Conservation (phyloP, 2,113 vertebrate genomes). For the Pterocles burchelli region DNA sequence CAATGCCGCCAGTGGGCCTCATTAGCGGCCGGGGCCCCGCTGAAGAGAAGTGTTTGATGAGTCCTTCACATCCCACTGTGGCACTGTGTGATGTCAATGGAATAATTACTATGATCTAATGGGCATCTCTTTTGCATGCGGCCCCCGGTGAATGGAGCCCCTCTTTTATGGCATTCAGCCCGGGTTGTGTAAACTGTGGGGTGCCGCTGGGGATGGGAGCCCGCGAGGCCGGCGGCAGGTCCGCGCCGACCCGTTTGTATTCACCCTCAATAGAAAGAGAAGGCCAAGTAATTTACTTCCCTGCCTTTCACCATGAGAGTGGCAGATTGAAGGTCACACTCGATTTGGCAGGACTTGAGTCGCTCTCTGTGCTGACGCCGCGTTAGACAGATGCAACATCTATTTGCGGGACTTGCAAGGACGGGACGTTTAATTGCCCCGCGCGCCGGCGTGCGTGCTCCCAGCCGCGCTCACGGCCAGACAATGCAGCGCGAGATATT, state of each 20-base stretch:
- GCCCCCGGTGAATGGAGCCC: slow-evolving; percentile 76
- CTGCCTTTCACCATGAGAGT: slow-evolving; percentile 73
- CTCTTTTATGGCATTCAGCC: slow-evolving; percentile 78
- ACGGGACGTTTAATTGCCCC: not conserved
- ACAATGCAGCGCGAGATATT: accelerated
- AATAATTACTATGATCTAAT: slow-evolving; percentile 90
- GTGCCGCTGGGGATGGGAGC: slow-evolving; percentile 76
- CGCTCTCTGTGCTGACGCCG: slow-evolving; percentile 32
- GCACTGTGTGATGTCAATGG: slow-evolving; percentile 81
- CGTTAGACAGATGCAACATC: slow-evolving; percentile 64
- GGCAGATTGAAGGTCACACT: slow-evolving; percentile 85
- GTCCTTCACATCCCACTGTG: slow-evolving; percentile 78
- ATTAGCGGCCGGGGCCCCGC: slow-evolving; percentile 73
- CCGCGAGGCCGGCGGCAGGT: slow-evolving; percentile 76
- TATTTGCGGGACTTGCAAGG: not conserved
- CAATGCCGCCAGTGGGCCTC: slow-evolving; percentile 81
- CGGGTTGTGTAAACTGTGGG: slow-evolving; percentile 76
- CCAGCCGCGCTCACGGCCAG: not conserved
- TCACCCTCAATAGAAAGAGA: slow-evolving; percentile 74
- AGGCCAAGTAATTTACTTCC: slow-evolving; percentile 69
- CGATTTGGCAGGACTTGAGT: slow-evolving; percentile 65
- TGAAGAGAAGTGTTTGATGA: slow-evolving; percentile 84
- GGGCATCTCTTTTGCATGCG: slow-evolving; percentile 78
- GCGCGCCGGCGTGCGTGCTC: not conserved
- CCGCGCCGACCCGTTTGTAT: slow-evolving; percentile 66